These are phyloP conservation scores for Limnephilus lunatus DNA, from an alignment of 2,888 invertebrate genomes.

Conservation along the genomic window DNA sequence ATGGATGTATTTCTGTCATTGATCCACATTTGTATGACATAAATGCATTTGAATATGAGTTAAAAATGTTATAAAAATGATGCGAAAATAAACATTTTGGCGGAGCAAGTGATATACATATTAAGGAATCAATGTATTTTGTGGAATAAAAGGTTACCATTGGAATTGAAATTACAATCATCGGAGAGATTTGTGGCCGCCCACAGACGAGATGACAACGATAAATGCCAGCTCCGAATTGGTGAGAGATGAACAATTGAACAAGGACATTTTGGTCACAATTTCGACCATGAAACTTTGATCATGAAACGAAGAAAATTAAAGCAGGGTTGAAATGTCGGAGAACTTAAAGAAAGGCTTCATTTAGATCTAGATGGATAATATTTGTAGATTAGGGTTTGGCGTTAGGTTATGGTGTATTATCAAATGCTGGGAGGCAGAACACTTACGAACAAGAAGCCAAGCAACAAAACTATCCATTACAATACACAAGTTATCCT, in stretches of 20 bases:
- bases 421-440: not conserved
- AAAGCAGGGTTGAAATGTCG: not conserved
- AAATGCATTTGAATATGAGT: not conserved
- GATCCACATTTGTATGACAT: not conserved
- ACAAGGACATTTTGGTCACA: too few species aligned
- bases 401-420: not conserved
- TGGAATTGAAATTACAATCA: too few species aligned
- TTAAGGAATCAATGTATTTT: not conserved
- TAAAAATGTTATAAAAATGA: not conserved
- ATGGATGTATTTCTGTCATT: not conserved
- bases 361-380: not conserved
- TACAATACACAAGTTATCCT: not conserved
- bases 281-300: not conserved
- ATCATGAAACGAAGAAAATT: not conserved
- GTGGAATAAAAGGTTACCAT: too few species aligned
- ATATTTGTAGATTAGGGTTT: not conserved
- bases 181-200: too few species aligned
- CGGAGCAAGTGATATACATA: not conserved
- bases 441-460: not conserved
- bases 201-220: too few species aligned
- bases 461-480: not conserved
- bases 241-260: too few species aligned
- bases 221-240: too few species aligned
- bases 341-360: not conserved
- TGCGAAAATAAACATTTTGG: not conserved